Evolutionary conservation across 2,113 vertebrate species (phyloP), one percentile per base, ranked within the genome.

Genomic region (Jaculus jaculus): DNA sequence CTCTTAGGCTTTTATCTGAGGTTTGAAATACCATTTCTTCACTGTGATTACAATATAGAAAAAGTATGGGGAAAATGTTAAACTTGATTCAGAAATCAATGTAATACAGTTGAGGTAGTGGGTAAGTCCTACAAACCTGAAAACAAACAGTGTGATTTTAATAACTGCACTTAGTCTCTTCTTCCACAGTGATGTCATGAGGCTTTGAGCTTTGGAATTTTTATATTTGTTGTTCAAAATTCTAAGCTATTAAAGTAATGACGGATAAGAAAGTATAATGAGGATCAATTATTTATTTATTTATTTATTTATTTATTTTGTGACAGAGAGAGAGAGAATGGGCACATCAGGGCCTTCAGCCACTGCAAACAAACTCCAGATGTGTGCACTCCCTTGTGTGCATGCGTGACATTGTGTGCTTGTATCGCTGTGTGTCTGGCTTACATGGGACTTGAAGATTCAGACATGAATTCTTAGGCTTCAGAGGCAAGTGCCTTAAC

Each of bases 1-100:
- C 39, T 96, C 68, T 66, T 92, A 96, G 61, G 79, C 82, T 96
- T 97, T 96, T 97, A 95, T 80, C 61, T 91, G 84, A 97, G 91
- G 65, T 93, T 90, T 91, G 71, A 97, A 97, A 94, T 96, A 92
- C 39, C 81, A 93, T 85, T 96, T 89, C 87, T 69, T 30, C 72
- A 60, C 60, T 65, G 54, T 87, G 92, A 96, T 77, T 92, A 84
- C 54, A 97, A 90, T 87, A 90, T 71, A 91, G 63, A 94, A 96
- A 95, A 84, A 68, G 17, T 32, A 47, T 86, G 61, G 32, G 12
- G 83, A 82, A 94, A 89, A 82, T 66, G 24, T 81, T 93, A 80
- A 95, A 95, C 65, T 95, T 51, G 58, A 83, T 88, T 93, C 63
- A 73, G 80, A 95, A 96, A 94, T 30, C 89, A 95, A 81, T 83